Conservation (phyloP, 2,888 invertebrate genomes). For the Candidula unifasciata region DNA sequence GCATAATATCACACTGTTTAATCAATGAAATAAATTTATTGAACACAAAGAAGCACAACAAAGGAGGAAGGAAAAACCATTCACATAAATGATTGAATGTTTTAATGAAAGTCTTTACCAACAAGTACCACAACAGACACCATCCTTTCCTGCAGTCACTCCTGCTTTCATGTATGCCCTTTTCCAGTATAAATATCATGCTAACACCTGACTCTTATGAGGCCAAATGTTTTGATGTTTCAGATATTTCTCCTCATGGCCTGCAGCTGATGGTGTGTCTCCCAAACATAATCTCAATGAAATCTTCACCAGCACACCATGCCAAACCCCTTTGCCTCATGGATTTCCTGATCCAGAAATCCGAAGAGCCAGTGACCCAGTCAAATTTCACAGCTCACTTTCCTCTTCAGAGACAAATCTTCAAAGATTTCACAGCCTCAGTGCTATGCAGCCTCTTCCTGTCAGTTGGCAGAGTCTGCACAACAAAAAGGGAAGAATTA, state of each 20-base stretch:
- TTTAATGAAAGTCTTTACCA: too few relatives aligned
- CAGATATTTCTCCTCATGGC: slow-evolving; percentile 65
- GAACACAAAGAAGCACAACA: too few relatives aligned
- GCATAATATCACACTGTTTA: too few relatives aligned
- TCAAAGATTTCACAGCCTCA: slow-evolving; percentile 74
- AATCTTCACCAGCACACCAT: slow-evolving; percentile 66
- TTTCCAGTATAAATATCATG: too few relatives aligned
- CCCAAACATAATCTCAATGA: slow-evolving; percentile 49
- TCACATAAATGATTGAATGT: too few relatives aligned
- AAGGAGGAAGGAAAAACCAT: too few relatives aligned
- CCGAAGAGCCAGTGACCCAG: slow-evolving; percentile 78
- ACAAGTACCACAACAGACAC: too few relatives aligned
- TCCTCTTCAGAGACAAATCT: slow-evolving; percentile 75
- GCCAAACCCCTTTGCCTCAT: slow-evolving; percentile 74
- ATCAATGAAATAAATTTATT: too few relatives aligned
- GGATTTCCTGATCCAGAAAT: slow-evolving; percentile 71
- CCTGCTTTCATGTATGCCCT: too few relatives aligned
- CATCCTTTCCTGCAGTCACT: too few relatives aligned
- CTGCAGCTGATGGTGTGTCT: slow-evolving; percentile 66
- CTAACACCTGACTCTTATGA: too few relatives aligned
- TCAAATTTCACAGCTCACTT: slow-evolving; percentile 74
- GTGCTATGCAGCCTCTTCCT: slow-evolving; percentile 72
- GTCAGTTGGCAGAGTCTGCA: slow-evolving; percentile 79
- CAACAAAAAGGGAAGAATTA: slow-evolving; percentile 69
- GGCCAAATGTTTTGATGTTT: background rate